Evolutionary conservation across 2,113 vertebrate species (phyloP).

Genomic region (Delphinapterus leucas): DNA sequence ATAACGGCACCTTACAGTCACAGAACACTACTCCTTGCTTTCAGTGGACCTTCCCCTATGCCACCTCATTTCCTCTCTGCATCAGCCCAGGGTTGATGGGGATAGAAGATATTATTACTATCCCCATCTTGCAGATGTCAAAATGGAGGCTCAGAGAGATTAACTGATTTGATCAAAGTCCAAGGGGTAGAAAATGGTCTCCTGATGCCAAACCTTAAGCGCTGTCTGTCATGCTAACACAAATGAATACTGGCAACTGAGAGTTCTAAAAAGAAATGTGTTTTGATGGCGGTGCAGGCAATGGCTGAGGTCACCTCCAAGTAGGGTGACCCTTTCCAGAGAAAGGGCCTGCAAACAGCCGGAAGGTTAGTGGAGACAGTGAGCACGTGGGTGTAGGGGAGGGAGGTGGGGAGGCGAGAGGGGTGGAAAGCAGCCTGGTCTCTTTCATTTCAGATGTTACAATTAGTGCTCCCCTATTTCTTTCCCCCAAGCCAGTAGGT

Average conservation of each 20-base stretch:
- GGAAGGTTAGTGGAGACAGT: neutral
- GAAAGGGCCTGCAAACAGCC: neutral
- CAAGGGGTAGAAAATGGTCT: neutral
- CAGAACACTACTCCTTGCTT: neutral
- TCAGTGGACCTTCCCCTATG: neutral
- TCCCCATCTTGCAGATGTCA: slow-evolving; percentile 34
- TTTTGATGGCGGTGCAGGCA: slow-evolving; percentile 1
- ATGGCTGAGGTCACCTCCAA: neutral
- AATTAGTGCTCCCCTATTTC: neutral
- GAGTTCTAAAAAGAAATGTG: neutral
- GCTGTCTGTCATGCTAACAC: slow-evolving; percentile 6
- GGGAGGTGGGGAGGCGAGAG: neutral
- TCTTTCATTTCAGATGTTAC: neutral
- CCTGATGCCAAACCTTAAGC: neutral
- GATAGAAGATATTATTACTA: neutral
- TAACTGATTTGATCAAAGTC: neutral
- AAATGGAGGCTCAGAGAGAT: slow-evolving; percentile 41
- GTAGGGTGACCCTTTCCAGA: neutral
- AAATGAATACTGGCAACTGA: slow-evolving; percentile 33
- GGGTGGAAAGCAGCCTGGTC: neutral
- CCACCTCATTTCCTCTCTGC: neutral
- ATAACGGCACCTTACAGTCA: neutral
- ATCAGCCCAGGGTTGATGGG: neutral
- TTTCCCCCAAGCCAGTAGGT: neutral
- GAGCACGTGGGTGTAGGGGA: neutral